Evolutionary conservation across 2,888 invertebrate genomes (phyloP).

Genomic region (Sminthurinus aureus): DNA sequence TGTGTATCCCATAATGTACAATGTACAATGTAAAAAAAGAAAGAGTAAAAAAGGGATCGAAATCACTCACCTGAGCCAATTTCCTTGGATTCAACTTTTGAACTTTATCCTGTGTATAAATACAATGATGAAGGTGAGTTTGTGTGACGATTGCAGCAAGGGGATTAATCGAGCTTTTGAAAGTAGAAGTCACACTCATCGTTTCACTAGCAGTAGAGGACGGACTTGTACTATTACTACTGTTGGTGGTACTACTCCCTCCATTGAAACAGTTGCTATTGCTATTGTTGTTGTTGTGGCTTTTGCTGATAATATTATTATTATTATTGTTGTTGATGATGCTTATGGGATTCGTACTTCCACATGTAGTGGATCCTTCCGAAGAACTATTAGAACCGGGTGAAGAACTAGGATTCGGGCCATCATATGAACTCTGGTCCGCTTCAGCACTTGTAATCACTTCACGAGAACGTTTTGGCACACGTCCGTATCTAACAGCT

Average conservation of each 20-base stretch:
- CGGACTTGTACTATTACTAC: constrained; percentile 29
- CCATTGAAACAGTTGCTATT: constrained; percentile 12
- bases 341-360: constrained; percentile 48
- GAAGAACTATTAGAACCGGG: constrained; percentile 59
- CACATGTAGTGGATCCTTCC: constrained; percentile 56
- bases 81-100: constrained; percentile 58
- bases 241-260: background rate
- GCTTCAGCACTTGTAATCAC: constrained; percentile 66
- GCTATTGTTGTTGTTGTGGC: no score
- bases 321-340: no score
- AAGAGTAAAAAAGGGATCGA: no score
- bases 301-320: no score
- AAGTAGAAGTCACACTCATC: constrained; percentile 73
- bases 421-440: constrained; percentile 66
- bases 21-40: background rate
- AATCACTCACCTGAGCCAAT: constrained; percentile 53
- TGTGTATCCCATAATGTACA: background rate
- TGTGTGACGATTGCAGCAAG: constrained; percentile 59
- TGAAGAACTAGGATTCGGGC: constrained; percentile 61
- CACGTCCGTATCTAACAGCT: constrained; percentile 96
- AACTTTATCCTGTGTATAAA: constrained; percentile 80
- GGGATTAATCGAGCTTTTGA: constrained; percentile 52
- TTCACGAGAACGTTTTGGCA: constrained; percentile 91
- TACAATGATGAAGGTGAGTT: constrained; percentile 87
- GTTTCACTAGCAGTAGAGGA: constrained; percentile 59